Conservation (phyloP, 2,888 invertebrate genomes). For the Archips xylosteana region DNA sequence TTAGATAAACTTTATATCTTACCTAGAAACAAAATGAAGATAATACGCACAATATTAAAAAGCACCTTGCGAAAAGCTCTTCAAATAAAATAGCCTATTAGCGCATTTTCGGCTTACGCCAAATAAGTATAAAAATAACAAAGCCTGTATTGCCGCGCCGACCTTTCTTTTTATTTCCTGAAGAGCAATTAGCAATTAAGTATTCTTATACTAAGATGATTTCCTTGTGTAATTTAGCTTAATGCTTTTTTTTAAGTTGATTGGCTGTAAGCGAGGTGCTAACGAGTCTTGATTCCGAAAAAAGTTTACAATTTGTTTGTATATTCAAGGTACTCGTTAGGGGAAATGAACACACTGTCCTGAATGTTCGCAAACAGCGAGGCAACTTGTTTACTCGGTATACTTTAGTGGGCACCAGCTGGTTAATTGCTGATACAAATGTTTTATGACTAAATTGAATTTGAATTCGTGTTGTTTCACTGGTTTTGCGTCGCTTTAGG, state of each 20-base stretch:
- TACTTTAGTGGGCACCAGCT: slow-evolving; percentile 17
- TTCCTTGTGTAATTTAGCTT: slow-evolving; percentile 55
- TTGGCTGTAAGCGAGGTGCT: slow-evolving; percentile 60
- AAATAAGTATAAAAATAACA: slow-evolving; percentile 2
- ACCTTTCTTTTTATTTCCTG: slow-evolving; percentile 11
- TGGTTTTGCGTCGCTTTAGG: background rate
- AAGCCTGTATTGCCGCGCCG: slow-evolving; percentile 12
- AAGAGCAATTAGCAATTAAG: slow-evolving; percentile 33
- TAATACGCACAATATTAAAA: background rate
- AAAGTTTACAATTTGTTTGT: slow-evolving; percentile 62
- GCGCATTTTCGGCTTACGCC: background rate
- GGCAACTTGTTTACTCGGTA: slow-evolving; percentile 9
- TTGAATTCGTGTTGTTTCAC: slow-evolving; percentile 11
- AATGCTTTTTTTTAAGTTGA: slow-evolving; percentile 60
- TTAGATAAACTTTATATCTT: too few species aligned
- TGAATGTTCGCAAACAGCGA: slow-evolving; percentile 10
- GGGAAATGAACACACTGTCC: slow-evolving; percentile 18
- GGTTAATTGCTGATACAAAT: slow-evolving; percentile 20
- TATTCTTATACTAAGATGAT: slow-evolving; percentile 23
- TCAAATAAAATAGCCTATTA: slow-evolving; percentile 13
- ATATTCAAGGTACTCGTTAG: slow-evolving; percentile 52
- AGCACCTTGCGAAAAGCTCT: background rate
- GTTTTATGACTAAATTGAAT: slow-evolving; percentile 24
- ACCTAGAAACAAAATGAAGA: background rate
- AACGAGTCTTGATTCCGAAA: slow-evolving; percentile 60